Evolutionary conservation across 2,113 vertebrate species (phyloP), one percentile per base, ranked within the genome.

Genomic region (Chauna torquata): DNA sequence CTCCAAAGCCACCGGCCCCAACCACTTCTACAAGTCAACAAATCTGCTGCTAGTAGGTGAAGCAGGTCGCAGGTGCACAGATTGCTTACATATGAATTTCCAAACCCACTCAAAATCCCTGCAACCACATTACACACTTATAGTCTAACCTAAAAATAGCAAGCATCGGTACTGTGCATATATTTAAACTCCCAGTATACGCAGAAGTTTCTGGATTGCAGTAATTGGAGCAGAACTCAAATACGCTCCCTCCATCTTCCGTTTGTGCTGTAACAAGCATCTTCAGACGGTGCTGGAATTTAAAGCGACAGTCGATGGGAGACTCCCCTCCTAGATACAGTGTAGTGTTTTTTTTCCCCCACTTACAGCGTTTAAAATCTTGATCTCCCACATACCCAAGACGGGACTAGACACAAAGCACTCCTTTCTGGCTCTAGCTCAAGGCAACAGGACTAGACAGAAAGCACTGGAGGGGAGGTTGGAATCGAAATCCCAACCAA

Each of bases 201-300:
- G 66, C 50, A 86, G 87, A 82, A 12, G 0, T 87, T 89, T 90
- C 90, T 84, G 93, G 81, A n/a, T 34, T 52, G 66, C 90, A 90
- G 90, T 22, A 96, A 94, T 32, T 93, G 89, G 82, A 95, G 89
- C 92, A 97, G 89, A 96, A 95, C 95, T 92, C 86, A 50, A 62
- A 91, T 32, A 54, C 17, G 3, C 69, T 88, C 61, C 57, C 12
- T 94, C 57, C 40, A 88, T 61, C 70, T 86, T 23, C 4, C 23
- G 16, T 76, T 85, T 36, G 84, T 74, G 95, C 95, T 82, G 86
- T 54, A 34, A 54, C 12, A 45, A 94, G 74, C 65, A 65, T 90
- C 89, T 90, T 95, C 81, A 80, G 70, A 50, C 5, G 3, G 62
- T 9, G 55, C 70, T 74, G 75, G 81, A 57, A 94, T 87, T 49